Percentiles rank a stretch among this genome's conserved stretches.
phyloP scores from a whole-genome alignment of 2,797 vertebrate genomes.

The Pelodytes ibericus region DNA sequence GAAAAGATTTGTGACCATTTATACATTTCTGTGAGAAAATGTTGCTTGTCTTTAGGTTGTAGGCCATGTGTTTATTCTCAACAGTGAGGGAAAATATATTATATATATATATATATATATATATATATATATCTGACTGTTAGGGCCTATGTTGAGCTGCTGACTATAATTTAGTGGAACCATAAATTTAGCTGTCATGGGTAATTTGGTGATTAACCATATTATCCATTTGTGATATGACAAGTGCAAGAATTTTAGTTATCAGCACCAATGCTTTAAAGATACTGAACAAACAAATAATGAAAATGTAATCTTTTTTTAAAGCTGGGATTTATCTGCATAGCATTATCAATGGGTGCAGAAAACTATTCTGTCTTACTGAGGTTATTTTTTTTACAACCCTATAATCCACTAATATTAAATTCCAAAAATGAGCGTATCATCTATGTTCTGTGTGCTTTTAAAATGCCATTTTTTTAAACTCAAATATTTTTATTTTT shows the following conservation, averaged over 20 bases:
- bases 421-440: constrained; percentile 13
- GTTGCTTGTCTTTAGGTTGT: neutral
- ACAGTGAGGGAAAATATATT: neutral
- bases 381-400: constrained; percentile 31
- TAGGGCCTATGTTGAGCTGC: neutral
- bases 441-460: neutral
- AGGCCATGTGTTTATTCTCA: constrained; percentile 2
- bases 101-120: neutral
- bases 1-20: neutral
- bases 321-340: constrained; percentile 19
- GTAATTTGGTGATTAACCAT: constrained; percentile 3
- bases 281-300: constrained; percentile 21
- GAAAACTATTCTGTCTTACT: constrained; percentile 8
- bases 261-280: constrained; percentile 12
- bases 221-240: neutral
- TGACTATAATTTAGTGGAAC: neutral
- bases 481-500: too few relatives aligned
- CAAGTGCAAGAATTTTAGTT: constrained; percentile 11
- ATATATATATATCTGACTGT: neutral
- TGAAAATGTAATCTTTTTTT: neutral
- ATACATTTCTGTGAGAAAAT: neutral
- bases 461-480: constrained; percentile 19
- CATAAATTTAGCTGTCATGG: constrained; percentile 5
- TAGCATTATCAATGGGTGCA: constrained; percentile 13
- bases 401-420: constrained; percentile 27